Evolutionary conservation across 2,888 invertebrate genomes (phyloP).

Genomic region (Eledone cirrhosa): DNA sequence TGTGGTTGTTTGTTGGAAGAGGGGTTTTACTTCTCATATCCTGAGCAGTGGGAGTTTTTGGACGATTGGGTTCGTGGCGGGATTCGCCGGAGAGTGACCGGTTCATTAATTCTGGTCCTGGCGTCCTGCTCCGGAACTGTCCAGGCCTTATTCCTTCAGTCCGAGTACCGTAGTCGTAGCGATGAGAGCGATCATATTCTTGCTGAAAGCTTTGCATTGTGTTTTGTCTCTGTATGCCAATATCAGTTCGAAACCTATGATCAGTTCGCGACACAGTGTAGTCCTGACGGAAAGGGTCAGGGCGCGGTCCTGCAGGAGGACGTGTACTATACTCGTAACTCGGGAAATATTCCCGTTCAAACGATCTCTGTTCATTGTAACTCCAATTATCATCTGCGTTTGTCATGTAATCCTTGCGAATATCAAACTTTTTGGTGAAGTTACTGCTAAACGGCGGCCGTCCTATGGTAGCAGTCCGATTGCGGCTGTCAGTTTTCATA

Average conservation of each 20-base stretch:
- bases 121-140: slow-evolving; percentile 63
- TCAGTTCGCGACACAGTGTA: slow-evolving; percentile 37
- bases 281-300: slow-evolving; percentile 40
- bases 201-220: slow-evolving; percentile 22
- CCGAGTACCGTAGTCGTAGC: slow-evolving; percentile 37
- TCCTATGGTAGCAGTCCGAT: slow-evolving; percentile 13
- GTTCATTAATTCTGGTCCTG: slow-evolving; percentile 66
- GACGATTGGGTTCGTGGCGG: slow-evolving; percentile 50
- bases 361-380: slow-evolving; percentile 23
- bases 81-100: slow-evolving; percentile 50
- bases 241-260: slow-evolving; percentile 27
- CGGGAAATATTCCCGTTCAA: slow-evolving; percentile 30
- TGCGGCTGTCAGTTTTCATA: slow-evolving; percentile 37
- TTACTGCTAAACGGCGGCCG: slow-evolving; percentile 9
- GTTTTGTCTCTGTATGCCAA: slow-evolving; percentile 9
- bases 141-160: slow-evolving; percentile 50
- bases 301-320: slow-evolving; percentile 53
- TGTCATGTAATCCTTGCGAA: slow-evolving; percentile 41
- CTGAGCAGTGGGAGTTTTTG: slow-evolving; percentile 61
- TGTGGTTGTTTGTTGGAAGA: slow-evolving; percentile 44
- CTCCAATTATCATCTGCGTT: slow-evolving; percentile 37
- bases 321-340: slow-evolving; percentile 40
- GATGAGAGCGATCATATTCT: slow-evolving; percentile 20
- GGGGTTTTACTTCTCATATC: slow-evolving; percentile 65
- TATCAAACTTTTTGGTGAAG: slow-evolving; percentile 32